A percentile compares a stretch with the other conserved stretches of the same genome.
Evolutionary conservation across 2,888 invertebrate genomes (phyloP).

Genomic region (Chloromyia formosa): DNA sequence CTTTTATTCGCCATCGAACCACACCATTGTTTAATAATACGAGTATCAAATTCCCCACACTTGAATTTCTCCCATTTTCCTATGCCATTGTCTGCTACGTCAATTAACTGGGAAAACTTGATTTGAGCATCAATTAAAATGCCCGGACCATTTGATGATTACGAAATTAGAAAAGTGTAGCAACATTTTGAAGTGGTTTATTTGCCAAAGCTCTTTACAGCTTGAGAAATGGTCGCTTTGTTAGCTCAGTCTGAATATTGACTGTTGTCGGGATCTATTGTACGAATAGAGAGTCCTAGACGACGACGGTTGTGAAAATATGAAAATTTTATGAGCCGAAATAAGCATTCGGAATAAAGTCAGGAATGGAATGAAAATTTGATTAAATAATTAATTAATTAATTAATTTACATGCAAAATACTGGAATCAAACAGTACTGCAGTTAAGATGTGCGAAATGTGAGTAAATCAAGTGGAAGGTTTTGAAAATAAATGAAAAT

Average conservation of each 20-base stretch:
- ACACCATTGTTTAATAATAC: too few relatives aligned
- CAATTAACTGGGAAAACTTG: slow-evolving; percentile 1
- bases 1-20: too few relatives aligned
- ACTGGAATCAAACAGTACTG: not conserved
- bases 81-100: not conserved
- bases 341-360: slow-evolving; percentile 7
- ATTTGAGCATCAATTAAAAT: slow-evolving; percentile 7
- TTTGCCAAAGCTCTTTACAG: not conserved
- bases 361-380: slow-evolving; percentile 35
- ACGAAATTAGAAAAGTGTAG: not conserved
- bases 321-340: not conserved
- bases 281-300: not conserved
- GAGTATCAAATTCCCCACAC: too few relatives aligned
- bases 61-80: too few relatives aligned
- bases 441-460: not conserved
- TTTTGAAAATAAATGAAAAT: too few relatives aligned
- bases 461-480: too few relatives aligned
- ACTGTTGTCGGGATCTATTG: not conserved
- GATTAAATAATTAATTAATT: slow-evolving; percentile 44
- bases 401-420: slow-evolving; percentile 26
- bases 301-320: not conserved
- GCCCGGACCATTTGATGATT: not conserved
- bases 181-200: not conserved
- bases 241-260: not conserved
- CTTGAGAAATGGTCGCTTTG: not conserved